Evolutionary conservation across 37 sponge, comb jelly and placozoan species (phyloP).

Genomic region (Theonella swinhoei): DNA sequence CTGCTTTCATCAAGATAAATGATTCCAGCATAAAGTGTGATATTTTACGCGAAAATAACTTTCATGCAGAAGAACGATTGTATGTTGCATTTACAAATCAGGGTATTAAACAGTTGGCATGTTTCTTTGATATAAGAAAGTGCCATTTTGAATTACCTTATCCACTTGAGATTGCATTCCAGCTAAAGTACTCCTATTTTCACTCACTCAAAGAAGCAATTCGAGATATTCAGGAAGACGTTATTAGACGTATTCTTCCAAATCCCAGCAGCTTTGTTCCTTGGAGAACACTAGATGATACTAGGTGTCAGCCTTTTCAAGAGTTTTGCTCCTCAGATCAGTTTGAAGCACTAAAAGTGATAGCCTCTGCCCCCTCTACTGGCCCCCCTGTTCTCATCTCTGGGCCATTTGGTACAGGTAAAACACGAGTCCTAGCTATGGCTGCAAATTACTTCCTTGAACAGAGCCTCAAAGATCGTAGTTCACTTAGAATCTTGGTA

Average conservation of each 20-base stretch:
- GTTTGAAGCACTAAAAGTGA: constrained; percentile 8
- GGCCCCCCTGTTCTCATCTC: constrained; percentile 39
- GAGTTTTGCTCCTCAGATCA: constrained; percentile 19
- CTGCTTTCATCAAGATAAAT: not conserved
- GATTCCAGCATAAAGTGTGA: not conserved
- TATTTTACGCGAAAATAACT: constrained; percentile 21
- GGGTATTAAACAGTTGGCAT: not conserved
- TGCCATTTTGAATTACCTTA: not conserved
- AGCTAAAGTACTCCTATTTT: constrained; percentile 58
- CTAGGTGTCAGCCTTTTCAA: not conserved
- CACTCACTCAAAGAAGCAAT: constrained; percentile 14
- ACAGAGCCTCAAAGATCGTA: not conserved
- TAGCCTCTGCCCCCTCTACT: constrained; percentile 14
- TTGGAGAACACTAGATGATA: not conserved
- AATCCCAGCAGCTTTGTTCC: not conserved
- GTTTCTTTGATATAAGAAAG: not conserved
- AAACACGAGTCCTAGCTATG: constrained; percentile 47
- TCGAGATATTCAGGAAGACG: not conserved
- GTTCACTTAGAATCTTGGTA: constrained; percentile 14
- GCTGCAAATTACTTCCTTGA: constrained; percentile 23
- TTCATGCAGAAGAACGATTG: constrained; percentile 9
- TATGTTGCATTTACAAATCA: constrained; percentile 24
- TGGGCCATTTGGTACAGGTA: constrained; percentile 72
- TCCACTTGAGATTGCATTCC: constrained; percentile 18
- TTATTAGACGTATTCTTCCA: constrained; percentile 27